A percentile compares a stretch with the other conserved stretches of the same genome.
Conservation (phyloP, 2,113 vertebrate genomes). For the Xiphophorus couchianus region DNA sequence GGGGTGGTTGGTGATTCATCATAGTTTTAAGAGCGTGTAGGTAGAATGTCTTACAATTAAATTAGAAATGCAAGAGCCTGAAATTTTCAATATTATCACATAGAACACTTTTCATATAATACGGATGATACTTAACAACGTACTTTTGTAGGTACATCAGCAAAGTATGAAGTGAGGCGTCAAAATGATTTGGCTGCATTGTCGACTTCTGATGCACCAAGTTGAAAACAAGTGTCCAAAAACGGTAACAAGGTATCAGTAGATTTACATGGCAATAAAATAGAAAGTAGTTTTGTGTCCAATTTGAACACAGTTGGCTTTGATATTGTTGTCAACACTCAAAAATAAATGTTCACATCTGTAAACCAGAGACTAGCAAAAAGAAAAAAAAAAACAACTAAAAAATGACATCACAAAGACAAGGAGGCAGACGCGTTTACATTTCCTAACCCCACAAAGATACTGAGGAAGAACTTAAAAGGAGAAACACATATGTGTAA, state of each 20-base stretch:
- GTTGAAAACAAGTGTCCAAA: too few species aligned
- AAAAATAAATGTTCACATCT: slow-evolving; percentile 54
- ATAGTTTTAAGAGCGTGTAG: too few species aligned
- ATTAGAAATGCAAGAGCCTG: too few species aligned
- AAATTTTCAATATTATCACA: too few species aligned
- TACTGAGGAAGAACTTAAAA: slow-evolving; percentile 53
- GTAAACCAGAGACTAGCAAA: slow-evolving; percentile 49
- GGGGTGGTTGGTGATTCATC: too few species aligned
- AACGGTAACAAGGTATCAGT: slow-evolving; percentile 5
- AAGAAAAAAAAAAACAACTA: slow-evolving; percentile 24
- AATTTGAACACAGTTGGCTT: slow-evolving; percentile 5
- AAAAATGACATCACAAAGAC: slow-evolving; percentile 19
- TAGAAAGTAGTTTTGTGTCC: slow-evolving; percentile 2
- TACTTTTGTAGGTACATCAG: too few species aligned
- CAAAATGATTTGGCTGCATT: too few species aligned
- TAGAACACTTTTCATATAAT: too few species aligned
- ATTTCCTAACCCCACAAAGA: slow-evolving; percentile 54
- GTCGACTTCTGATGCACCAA: too few species aligned
- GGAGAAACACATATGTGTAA: slow-evolving; percentile 37
- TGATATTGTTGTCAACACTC: slow-evolving; percentile 16
- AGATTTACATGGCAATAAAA: not conserved
- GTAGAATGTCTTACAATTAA: too few species aligned
- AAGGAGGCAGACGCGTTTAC: slow-evolving; percentile 49
- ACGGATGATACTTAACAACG: too few species aligned
- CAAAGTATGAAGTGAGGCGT: too few species aligned